phyloP scores from a whole-genome alignment of 2,888 invertebrate genomes.

The Helicoverpa assulta region DNA sequence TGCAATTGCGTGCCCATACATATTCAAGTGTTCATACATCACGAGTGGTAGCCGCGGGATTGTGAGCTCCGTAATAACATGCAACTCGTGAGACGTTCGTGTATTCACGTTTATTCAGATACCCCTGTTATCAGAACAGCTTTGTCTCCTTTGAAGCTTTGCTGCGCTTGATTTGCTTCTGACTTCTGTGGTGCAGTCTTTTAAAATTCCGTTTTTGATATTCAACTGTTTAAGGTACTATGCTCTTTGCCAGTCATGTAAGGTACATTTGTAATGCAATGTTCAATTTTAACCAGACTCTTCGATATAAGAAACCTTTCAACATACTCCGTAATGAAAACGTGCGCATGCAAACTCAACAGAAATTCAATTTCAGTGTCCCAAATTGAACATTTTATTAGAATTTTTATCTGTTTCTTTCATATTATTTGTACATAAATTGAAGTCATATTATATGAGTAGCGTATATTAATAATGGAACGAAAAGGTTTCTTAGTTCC shows the following conservation, averaged over 20 bases:
- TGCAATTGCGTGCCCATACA: slow-evolving; percentile 71
- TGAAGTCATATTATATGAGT: slow-evolving; percentile 34
- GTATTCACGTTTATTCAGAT: slow-evolving; percentile 64
- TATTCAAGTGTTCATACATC: slow-evolving; percentile 71
- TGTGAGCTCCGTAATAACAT: slow-evolving; percentile 68
- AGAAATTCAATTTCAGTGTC: slow-evolving; percentile 49
- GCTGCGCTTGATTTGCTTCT: slow-evolving; percentile 26
- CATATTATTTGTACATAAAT: slow-evolving; percentile 45
- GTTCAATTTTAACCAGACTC: slow-evolving; percentile 10
- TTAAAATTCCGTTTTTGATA: neutral
- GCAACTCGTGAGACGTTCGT: slow-evolving; percentile 62
- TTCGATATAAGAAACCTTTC: slow-evolving; percentile 15
- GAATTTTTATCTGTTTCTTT: slow-evolving; percentile 35
- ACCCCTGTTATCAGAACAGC: slow-evolving; percentile 59
- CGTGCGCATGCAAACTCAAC: slow-evolving; percentile 37
- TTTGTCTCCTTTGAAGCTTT: slow-evolving; percentile 56
- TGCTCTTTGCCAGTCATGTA: neutral
- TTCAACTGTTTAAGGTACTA: neutral
- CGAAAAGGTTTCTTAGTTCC: slow-evolving; percentile 25
- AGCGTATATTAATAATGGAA: slow-evolving; percentile 22
- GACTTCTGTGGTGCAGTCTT: slow-evolving; percentile 7
- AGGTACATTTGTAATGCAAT: neutral
- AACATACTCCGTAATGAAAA: slow-evolving; percentile 33
- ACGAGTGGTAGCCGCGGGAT: slow-evolving; percentile 65
- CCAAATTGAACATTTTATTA: slow-evolving; percentile 51